Evolutionary conservation across 2,888 invertebrate species (phyloP).

Genomic region (Clivina fossor): DNA sequence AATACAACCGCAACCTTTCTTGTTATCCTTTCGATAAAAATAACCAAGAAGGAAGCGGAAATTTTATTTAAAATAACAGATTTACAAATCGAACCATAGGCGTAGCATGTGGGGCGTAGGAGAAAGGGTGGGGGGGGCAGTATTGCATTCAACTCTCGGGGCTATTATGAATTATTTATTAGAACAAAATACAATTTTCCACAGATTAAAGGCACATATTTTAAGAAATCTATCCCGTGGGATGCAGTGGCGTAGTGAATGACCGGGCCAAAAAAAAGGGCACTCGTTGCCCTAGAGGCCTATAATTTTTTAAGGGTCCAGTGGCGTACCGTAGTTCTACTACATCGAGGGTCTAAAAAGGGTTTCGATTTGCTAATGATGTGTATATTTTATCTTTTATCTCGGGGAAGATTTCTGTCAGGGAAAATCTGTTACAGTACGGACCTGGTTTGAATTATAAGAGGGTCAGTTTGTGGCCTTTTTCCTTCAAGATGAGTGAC

Average conservation of each 20-base stretch:
- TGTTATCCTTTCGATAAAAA: too few relatives aligned
- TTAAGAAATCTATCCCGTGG: conserved; percentile 1
- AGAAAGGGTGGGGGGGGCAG: background rate
- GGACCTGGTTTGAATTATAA: conserved; percentile 17
- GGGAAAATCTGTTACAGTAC: conserved; percentile 10
- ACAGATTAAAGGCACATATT: conserved; percentile 42
- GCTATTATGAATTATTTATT: conserved; percentile 46
- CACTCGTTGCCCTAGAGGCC: background rate
- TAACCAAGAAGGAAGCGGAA: too few relatives aligned
- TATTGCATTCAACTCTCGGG: conserved; percentile 16
- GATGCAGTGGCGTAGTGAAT: background rate
- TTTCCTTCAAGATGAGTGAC: conserved; percentile 14
- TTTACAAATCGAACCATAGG: conserved; percentile 36
- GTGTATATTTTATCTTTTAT: conserved; percentile 14
- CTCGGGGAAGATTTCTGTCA: conserved; percentile 8
- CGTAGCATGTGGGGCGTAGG: conserved; percentile 14
- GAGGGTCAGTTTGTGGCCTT: conserved; percentile 13
- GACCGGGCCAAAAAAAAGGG: background rate
- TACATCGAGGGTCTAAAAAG: conserved; percentile 16
- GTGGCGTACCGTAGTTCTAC: conserved; percentile 26
- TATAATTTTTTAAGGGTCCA: conserved; percentile 30
- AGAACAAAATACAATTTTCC: conserved; percentile 45
- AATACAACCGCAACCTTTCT: too few relatives aligned
- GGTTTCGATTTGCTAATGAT: conserved; percentile 17
- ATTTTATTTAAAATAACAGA: conserved; percentile 36